A percentile compares a stretch with the other conserved stretches of the same genome.
phyloP scores from a whole-genome alignment of 2,113 vertebrate genomes.

The Anser cygnoides region DNA sequence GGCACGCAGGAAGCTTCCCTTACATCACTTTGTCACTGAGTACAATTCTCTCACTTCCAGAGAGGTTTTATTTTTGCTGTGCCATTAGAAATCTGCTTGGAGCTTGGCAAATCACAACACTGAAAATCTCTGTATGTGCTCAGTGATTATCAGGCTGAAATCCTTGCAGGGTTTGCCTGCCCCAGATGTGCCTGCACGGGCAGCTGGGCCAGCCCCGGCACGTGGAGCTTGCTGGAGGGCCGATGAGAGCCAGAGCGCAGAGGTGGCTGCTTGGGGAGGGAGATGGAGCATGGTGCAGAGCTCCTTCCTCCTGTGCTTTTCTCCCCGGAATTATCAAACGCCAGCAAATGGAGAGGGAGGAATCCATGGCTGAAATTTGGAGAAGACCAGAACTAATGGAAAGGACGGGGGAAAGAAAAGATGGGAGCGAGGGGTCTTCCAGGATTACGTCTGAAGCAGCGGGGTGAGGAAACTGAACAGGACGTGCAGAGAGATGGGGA shows the following conservation, averaged over 20 bases:
- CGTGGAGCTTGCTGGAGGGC: not conserved
- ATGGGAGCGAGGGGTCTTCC: not conserved
- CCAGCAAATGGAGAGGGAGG: not conserved
- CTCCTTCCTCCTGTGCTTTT: not conserved
- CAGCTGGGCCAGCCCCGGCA: not conserved
- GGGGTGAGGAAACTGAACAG: not conserved
- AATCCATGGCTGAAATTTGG: not conserved
- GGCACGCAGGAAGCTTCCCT: not conserved
- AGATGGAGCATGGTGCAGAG: not conserved
- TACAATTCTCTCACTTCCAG: not conserved
- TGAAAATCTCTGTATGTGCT: not conserved
- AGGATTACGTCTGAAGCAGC: not conserved
- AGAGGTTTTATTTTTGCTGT: not conserved
- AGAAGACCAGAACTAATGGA: not conserved
- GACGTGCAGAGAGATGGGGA: not conserved
- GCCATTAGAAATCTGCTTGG: not conserved
- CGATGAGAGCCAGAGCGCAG: not conserved
- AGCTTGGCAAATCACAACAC: not conserved
- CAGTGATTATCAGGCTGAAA: not conserved
- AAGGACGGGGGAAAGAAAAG: not conserved
- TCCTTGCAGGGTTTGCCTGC: not conserved
- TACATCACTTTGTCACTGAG: not conserved
- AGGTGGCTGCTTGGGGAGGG: not conserved
- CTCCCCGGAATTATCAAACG: not conserved
- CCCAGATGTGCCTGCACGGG: not conserved